Evolutionary conservation across 2,888 invertebrate species (phyloP), one percentile per base, ranked within the genome.

Genomic region (Drosophila subquinaria): DNA sequence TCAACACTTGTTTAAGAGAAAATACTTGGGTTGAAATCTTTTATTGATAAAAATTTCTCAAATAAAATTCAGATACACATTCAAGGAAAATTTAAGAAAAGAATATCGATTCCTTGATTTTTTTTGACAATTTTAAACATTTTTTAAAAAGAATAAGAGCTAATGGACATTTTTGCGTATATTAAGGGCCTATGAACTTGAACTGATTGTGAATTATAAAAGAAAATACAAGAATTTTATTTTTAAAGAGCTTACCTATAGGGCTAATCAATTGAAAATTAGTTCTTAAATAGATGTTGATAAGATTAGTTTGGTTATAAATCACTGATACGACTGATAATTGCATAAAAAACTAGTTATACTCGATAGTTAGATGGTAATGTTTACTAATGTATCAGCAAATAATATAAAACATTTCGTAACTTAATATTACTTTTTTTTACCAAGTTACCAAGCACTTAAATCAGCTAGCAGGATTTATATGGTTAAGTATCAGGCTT

Each of bases 241-340:
- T 27, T 27, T 1, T 1, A 27, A 27, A 27, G 5, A 1, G 8
- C 27, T 27, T 27, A 30, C 8, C 10, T 4, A 3, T 2, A 11
- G 11, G 3, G n/a, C 23, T 56, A 45, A 45, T 23, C 45, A 45
- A 56, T 45, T 45, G n/a, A 10, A 45, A 36, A 45, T 10, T 42
- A 5, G 17, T 3, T 23, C 10, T 45, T 5, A 23, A 36, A 10
- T 57, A 38, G 4, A 27, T 47, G 11, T 47, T 27, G 57, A 57
- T 57, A 47, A 57, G 27, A 57, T 57, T 36, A 57, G 27, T 35
- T 9, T 35, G 33, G 10, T n/a, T 35, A 45, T 36, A 47, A 30
- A 15, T 27, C 27, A 38, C 1, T 20, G 35, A 23, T 35, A 23
- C 5, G 8, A 9, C 13, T 38, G 15, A 36, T 27, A 60, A 20